These are phyloP conservation scores for Pseudomyrmex concolor DNA, from an alignment of 1,140 invertebrate species.

Conservation along the genomic window DNA sequence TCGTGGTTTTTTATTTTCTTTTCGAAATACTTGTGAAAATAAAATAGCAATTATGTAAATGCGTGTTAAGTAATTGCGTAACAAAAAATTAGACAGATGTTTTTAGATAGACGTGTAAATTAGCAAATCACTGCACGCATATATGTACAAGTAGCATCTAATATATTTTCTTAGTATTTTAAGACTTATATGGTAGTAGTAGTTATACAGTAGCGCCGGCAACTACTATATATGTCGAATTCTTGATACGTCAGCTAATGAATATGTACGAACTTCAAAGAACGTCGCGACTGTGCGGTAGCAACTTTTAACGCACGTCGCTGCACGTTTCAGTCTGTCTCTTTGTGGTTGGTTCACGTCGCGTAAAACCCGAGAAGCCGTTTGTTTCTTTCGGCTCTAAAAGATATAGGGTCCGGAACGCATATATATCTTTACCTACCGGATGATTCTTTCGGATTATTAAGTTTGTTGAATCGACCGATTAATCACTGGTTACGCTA, in stretches of 20 bases:
- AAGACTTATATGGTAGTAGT: too few relatives aligned
- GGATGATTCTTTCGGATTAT: conserved; percentile 44
- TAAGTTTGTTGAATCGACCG: conserved; percentile 15
- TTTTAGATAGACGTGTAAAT: too few relatives aligned
- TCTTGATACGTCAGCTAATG: conserved; percentile 44
- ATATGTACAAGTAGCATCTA: neutral
- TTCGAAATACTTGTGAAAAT: neutral
- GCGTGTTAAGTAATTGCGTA: too few relatives aligned
- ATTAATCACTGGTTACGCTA: conserved; percentile 18
- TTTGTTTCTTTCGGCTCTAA: conserved; percentile 69
- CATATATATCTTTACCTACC: conserved; percentile 36
- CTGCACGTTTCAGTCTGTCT: conserved; percentile 56
- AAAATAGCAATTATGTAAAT: neutral
- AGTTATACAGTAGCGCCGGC: neutral
- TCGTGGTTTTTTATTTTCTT: neutral
- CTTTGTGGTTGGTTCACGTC: conserved; percentile 51
- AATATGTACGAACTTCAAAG: conserved; percentile 59
- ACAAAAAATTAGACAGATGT: too few relatives aligned
- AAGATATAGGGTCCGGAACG: conserved; percentile 54
- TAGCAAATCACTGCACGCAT: too few relatives aligned
- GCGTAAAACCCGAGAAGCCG: conserved; percentile 73
- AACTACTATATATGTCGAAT: conserved; percentile 7
- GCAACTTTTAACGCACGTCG: conserved; percentile 42
- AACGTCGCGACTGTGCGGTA: conserved; percentile 6
- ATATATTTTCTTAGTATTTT: neutral